Evolutionary conservation across 2,797 vertebrate species (phyloP), one percentile per base, ranked within the genome.

Genomic region (Orestias chungarensis): DNA sequence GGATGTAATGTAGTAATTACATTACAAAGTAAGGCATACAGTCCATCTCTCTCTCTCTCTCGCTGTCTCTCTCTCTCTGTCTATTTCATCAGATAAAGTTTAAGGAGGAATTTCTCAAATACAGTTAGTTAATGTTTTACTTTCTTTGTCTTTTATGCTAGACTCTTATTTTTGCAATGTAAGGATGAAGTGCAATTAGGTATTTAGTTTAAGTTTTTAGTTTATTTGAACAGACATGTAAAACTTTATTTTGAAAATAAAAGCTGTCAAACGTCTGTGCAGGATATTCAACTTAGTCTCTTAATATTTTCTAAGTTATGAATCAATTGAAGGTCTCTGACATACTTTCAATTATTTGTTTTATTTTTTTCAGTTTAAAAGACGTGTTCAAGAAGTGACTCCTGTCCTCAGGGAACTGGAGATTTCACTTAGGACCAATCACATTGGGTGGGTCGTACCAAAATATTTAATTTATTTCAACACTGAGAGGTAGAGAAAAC

Each of bases 361-460:
- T 20, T 31, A 7, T 64, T 74, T 59, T 20, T 31, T 7, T 64
- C 79, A 98, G 97, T 97, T 97, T 87, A 99, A 96, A 91, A 95
- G 96, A 82, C 92, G 95, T 8, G 92, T 94, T 66, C 96, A 96
- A 84, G 97, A 99, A 78, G 96, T 96, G 0, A 98, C 96, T 0
- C 96, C 96, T 87, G 88, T 97, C 83, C 94, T 99, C 15, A 91
- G 96, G 88, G 97, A 99, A 85, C 87, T 99, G 91, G 97, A 99
- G 91, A 99, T 97, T 77, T 99, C 97, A 78, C 87, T 99, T 84
- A 93, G 97, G 85, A 99, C 97, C 79, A 99, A 98, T 88, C 95
- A 98, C 77, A 99, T 99, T 0, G 97, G 97, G 97, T 99, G 75
- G 95, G 94, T 80, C 35, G 31, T 52, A 0, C 40, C 46, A 18